Evolutionary conservation across 1,140 invertebrate genomes (phyloP).

Genomic region (Globodera ellingtonae): DNA sequence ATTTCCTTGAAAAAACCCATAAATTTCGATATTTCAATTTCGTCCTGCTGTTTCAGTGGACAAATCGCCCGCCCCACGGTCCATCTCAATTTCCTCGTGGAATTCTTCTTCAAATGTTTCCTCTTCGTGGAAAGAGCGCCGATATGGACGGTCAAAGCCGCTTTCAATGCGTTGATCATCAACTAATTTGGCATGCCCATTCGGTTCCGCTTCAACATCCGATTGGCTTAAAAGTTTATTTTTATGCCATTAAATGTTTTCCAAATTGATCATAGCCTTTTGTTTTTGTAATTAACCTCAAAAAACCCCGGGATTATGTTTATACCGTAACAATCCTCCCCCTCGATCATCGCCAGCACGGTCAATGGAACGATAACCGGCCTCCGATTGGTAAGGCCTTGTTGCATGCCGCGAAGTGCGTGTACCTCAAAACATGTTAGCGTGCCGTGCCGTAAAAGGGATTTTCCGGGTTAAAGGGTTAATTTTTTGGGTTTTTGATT

Average conservation of each 20-base stretch:
- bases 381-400: slow-evolving; percentile 26
- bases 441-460: not conserved
- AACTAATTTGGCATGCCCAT: slow-evolving; percentile 22
- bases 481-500: slow-evolving; percentile 11
- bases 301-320: no score
- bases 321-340: slow-evolving; percentile 18
- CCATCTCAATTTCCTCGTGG: slow-evolving; percentile 61
- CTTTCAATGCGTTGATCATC: slow-evolving; percentile 3
- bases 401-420: slow-evolving; percentile 1
- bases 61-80: slow-evolving; percentile 8
- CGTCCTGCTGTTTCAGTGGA: not conserved
- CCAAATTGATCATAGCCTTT: no score
- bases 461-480: not conserved
- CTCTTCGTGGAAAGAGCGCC: slow-evolving; percentile 53
- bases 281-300: no score
- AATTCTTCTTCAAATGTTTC: slow-evolving; percentile 63
- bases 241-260: no score
- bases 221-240: not conserved
- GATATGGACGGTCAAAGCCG: slow-evolving; percentile 24
- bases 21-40: not conserved
- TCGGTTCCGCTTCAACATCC: slow-evolving; percentile 4
- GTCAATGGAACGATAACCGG: slow-evolving; percentile 53
- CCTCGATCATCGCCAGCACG: slow-evolving; percentile 49
- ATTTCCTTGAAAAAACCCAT: no score
- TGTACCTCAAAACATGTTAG: not conserved